Percentiles rank a stretch among this genome's conserved stretches.
These are phyloP conservation scores for Ia io DNA, from an alignment of 2,113 vertebrate genomes.

Conservation along the genomic window DNA sequence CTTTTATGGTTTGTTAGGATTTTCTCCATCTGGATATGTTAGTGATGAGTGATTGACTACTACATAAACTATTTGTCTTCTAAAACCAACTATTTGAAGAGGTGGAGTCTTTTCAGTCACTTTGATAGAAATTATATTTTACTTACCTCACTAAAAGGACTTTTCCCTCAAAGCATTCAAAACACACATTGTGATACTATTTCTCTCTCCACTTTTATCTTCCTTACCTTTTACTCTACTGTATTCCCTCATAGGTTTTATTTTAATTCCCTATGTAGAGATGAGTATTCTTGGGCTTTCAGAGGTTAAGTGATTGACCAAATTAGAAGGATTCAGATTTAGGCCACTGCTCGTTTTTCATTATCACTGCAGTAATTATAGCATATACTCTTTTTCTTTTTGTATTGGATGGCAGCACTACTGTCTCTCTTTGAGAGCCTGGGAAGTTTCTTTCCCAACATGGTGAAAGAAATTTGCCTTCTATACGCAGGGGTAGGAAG, in stretches of 20 bases:
- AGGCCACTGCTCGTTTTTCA: background rate
- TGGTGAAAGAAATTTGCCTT: background rate
- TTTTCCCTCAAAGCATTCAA: constrained; percentile 25
- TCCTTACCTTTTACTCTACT: background rate
- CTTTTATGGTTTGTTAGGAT: constrained; percentile 21
- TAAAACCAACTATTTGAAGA: constrained; percentile 44
- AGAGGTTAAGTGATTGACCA: background rate
- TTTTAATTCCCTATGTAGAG: constrained; percentile 6
- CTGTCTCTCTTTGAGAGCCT: background rate
- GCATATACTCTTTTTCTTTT: background rate
- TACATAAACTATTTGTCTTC: constrained; percentile 13
- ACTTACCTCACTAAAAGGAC: constrained; percentile 10
- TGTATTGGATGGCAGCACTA: background rate
- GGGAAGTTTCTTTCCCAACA: background rate
- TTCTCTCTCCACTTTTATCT: background rate
- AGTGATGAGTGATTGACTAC: constrained; percentile 27
- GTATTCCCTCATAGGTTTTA: background rate
- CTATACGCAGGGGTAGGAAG: background rate
- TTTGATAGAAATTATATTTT: constrained; percentile 54
- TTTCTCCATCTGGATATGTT: constrained; percentile 5
- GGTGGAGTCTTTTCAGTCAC: background rate
- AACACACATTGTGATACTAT: background rate
- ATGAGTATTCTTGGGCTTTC: background rate
- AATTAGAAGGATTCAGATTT: background rate
- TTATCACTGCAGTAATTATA: background rate